These are phyloP conservation scores for Cenopis cana DNA, from an alignment of 2,888 invertebrate species.

Conservation along the genomic window DNA sequence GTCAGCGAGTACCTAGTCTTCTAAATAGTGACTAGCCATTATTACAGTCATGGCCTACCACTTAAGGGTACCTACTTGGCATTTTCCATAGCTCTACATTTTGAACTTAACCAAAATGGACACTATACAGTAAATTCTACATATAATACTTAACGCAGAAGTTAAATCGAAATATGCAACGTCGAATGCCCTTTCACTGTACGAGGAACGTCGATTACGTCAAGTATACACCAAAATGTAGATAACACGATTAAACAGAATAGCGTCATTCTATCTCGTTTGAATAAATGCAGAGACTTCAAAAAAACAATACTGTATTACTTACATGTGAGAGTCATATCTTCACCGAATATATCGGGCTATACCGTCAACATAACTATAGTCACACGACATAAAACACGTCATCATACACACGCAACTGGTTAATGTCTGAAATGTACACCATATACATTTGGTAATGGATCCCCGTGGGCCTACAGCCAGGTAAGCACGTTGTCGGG, in stretches of 20 bases:
- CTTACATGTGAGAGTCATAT: conserved; percentile 35
- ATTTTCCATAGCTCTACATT: conserved; percentile 44
- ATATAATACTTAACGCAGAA: conserved; percentile 39
- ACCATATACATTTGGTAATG: conserved; percentile 52
- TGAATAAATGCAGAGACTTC: conserved; percentile 81
- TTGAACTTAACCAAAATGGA: conserved; percentile 46
- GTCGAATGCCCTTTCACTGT: conserved; percentile 46
- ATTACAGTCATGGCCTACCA: conserved; percentile 60
- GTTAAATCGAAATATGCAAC: conserved; percentile 31
- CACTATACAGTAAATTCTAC: conserved; percentile 25
- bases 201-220: conserved; percentile 26
- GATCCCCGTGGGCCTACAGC: conserved; percentile 84
- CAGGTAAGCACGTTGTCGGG: conserved; percentile 94
- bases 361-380: conserved; percentile 43
- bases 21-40: conserved; percentile 64
- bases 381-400: conserved; percentile 59
- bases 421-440: conserved; percentile 78
- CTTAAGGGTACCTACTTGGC: conserved; percentile 51
- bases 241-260: conserved; percentile 61
- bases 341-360: conserved; percentile 18
- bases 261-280: conserved; percentile 71
- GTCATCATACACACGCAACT: conserved; percentile 68
- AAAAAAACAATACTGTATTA: conserved; percentile 65
- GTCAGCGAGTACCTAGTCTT: conserved; percentile 46
- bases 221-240: conserved; percentile 38